phyloP scores from a whole-genome alignment of 2,888 invertebrate genomes.

The Myopa tessellatipennis region DNA sequence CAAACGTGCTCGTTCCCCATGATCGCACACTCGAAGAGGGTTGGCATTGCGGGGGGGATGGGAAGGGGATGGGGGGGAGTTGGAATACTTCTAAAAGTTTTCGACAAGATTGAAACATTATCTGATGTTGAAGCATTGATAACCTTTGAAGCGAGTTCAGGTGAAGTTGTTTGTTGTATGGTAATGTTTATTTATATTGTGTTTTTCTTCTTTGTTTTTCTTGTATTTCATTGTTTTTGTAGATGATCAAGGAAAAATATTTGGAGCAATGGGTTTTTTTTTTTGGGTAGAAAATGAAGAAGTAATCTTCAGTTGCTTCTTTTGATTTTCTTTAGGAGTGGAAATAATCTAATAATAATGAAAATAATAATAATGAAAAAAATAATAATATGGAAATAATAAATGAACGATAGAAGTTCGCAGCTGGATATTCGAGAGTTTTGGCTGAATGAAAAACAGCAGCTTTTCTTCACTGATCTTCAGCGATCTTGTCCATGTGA shows the following conservation, averaged over 20 bases:
- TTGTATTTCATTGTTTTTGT: not conserved
- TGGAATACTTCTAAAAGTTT: conserved; percentile 38
- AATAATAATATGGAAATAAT: not conserved
- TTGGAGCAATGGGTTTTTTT: not conserved
- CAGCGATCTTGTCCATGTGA: no score
- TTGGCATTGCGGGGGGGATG: not conserved
- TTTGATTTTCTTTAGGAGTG: no score
- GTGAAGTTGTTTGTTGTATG: conserved; percentile 44
- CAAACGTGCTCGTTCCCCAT: conserved; percentile 22
- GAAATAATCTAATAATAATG: not conserved
- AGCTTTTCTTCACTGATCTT: no score
- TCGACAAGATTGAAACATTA: conserved; percentile 67
- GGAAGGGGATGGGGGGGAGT: not conserved
- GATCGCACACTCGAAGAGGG: conserved; percentile 23
- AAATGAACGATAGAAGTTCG: no score
- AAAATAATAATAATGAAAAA: not conserved
- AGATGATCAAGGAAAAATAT: not conserved
- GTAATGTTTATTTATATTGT: not conserved
- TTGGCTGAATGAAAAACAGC: no score
- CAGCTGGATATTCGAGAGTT: no score
- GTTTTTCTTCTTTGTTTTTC: not conserved
- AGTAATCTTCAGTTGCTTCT: not conserved
- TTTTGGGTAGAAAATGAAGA: not conserved
- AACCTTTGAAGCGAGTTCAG: conserved; percentile 56
- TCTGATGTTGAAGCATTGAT: conserved; percentile 61